These are phyloP conservation scores for Lacerta agilis DNA, from an alignment of 2,797 vertebrate species.

Conservation along the genomic window DNA sequence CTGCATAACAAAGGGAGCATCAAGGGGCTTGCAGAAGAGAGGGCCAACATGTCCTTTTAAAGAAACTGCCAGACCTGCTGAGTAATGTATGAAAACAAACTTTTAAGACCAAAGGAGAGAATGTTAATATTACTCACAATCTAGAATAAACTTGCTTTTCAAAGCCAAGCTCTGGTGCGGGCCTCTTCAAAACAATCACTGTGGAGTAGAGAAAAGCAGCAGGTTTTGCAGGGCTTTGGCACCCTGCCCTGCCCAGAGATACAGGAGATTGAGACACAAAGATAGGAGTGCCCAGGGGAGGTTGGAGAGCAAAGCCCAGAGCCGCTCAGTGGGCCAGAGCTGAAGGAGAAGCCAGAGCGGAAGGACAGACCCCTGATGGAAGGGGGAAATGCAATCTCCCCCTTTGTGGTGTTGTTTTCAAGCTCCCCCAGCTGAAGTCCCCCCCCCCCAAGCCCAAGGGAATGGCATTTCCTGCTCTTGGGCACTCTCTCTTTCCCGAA, in stretches of 20 bases:
- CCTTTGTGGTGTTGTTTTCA: slow-evolving; percentile 5
- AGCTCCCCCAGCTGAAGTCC: not conserved
- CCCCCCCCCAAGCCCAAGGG: not conserved
- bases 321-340: not conserved
- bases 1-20: slow-evolving; percentile 55
- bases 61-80: slow-evolving; percentile 72
- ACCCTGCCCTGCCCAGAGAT: not conserved
- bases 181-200: slow-evolving; percentile 64
- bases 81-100: slow-evolving; percentile 69
- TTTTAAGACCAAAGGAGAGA: slow-evolving; percentile 60
- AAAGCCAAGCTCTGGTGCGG: slow-evolving; percentile 51
- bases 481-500: not conserved
- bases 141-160: slow-evolving; percentile 64
- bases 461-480: slow-evolving; percentile 28
- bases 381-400: not conserved
- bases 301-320: not conserved
- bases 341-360: not conserved
- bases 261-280: not conserved
- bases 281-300: slow-evolving; percentile 1
- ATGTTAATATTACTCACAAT: slow-evolving; percentile 70
- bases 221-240: slow-evolving; percentile 43
- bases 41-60: slow-evolving; percentile 69
- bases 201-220: not conserved
- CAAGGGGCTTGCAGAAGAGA: slow-evolving; percentile 26
- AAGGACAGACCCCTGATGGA: not conserved